phyloP scores from a whole-genome alignment of 2,113 vertebrate species.

The Acanthisitta chloris region DNA sequence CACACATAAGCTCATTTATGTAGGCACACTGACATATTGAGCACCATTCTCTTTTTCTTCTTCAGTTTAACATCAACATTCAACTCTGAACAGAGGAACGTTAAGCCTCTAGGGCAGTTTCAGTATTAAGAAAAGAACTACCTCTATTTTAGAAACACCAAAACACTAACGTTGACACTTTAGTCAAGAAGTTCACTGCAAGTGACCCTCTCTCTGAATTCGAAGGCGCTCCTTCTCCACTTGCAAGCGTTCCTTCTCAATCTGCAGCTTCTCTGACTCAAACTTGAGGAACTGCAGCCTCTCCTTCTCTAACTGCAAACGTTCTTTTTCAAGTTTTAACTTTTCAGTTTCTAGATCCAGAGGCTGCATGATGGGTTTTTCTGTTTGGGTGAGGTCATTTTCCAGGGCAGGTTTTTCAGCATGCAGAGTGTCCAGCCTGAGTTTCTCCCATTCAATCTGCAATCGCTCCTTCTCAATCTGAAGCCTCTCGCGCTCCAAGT shows the following conservation, averaged over 20 bases:
- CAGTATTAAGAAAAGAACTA: slow-evolving; percentile 26
- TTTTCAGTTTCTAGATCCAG: slow-evolving; percentile 87
- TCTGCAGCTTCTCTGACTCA: slow-evolving; percentile 88
- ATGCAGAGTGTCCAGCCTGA: slow-evolving; percentile 79
- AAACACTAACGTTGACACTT: not conserved
- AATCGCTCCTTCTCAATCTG: slow-evolving; percentile 88
- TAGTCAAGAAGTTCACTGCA: slow-evolving; percentile 63
- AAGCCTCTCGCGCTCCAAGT: slow-evolving; percentile 84
- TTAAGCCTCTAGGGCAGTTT: slow-evolving; percentile 16
- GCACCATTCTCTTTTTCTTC: slow-evolving; percentile 21
- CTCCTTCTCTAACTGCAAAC: slow-evolving; percentile 89
- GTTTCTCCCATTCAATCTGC: slow-evolving; percentile 86
- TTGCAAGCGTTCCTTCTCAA: slow-evolving; percentile 90
- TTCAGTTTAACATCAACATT: slow-evolving; percentile 43
- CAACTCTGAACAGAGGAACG: slow-evolving; percentile 8
- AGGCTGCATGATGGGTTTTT: slow-evolving; percentile 75
- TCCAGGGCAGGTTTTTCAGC: slow-evolving; percentile 76
- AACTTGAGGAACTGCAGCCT: slow-evolving; percentile 91
- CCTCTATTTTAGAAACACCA: slow-evolving; percentile 49
- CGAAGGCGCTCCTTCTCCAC: slow-evolving; percentile 92
- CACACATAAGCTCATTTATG: slow-evolving; percentile 36
- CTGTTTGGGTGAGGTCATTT: slow-evolving; percentile 70
- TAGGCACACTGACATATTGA: slow-evolving; percentile 59
- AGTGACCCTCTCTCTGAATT: slow-evolving; percentile 86
- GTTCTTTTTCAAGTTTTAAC: slow-evolving; percentile 89